A percentile compares a stretch with the other conserved stretches of the same genome.
These are phyloP conservation scores for Baronia brevicornis DNA, from an alignment of 2,888 invertebrate genomes.

Conservation along the genomic window DNA sequence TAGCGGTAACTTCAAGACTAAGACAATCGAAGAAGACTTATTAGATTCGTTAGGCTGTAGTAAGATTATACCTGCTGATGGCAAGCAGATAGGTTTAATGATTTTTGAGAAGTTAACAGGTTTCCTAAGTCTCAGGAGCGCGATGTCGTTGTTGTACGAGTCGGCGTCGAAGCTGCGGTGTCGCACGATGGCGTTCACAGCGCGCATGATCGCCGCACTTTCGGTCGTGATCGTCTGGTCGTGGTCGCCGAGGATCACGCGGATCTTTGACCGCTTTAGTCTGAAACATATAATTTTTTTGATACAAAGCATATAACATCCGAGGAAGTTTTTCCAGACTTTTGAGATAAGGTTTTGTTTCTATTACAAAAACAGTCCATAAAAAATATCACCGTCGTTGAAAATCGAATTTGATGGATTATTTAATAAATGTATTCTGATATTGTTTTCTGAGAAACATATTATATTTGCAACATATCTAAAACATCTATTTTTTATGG, in stretches of 20 bases:
- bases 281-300: constrained; percentile 52
- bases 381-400: too few species aligned
- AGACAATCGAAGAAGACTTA: too few species aligned
- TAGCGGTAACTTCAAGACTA: too few species aligned
- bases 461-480: too few species aligned
- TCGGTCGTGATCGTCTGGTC: constrained; percentile 87
- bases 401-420: too few species aligned
- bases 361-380: too few species aligned
- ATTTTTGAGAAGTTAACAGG: constrained; percentile 85
- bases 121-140: constrained; percentile 84
- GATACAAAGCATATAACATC: background rate
- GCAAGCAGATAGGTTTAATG: constrained; percentile 86
- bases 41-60: too few species aligned
- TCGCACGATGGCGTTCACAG: constrained; percentile 84
- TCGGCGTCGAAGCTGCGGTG: constrained; percentile 90
- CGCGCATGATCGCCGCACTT: constrained; percentile 86
- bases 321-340: too few species aligned
- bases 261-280: constrained; percentile 85
- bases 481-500: too few species aligned
- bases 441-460: too few species aligned
- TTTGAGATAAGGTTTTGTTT: too few species aligned
- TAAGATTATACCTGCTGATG: constrained; percentile 81
- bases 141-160: constrained; percentile 91
- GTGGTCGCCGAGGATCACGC: constrained; percentile 89
- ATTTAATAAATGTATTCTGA: too few species aligned